These are phyloP conservation scores for Pipistrellus nathusii DNA, from an alignment of 2,797 vertebrate genomes.

Conservation along the genomic window DNA sequence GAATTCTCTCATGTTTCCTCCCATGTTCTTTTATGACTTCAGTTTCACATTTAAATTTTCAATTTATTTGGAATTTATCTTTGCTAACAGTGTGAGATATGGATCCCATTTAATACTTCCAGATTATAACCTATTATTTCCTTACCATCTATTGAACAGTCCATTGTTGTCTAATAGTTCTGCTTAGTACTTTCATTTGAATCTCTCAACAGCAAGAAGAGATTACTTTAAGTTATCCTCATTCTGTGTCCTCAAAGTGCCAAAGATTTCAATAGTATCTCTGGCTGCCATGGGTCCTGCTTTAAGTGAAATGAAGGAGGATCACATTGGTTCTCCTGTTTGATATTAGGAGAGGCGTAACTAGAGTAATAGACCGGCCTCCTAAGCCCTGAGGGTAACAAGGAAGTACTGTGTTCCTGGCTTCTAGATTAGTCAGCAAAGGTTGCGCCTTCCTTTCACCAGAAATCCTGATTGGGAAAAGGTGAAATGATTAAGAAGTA, in stretches of 20 bases:
- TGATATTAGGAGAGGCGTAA: not conserved
- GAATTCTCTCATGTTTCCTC: not conserved
- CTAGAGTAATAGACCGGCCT: not conserved
- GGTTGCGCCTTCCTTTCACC: not conserved
- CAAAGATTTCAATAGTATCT: not conserved
- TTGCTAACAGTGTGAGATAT: not conserved
- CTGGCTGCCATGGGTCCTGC: not conserved
- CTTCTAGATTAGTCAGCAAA: not conserved
- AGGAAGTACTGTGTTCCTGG: not conserved
- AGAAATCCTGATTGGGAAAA: not conserved
- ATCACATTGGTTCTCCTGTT: not conserved
- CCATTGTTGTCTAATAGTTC: not conserved
- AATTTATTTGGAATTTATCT: constrained; percentile 8
- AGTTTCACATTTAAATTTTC: not conserved
- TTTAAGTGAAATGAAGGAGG: not conserved
- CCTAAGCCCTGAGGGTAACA: not conserved
- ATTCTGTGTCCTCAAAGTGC: not conserved
- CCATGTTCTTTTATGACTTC: not conserved
- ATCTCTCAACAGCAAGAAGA: not conserved
- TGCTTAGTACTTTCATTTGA: not conserved
- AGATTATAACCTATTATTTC: not conserved
- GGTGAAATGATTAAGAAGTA: not conserved
- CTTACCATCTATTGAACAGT: not conserved
- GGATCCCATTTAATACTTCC: not conserved
- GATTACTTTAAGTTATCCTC: not conserved